phyloP scores from a whole-genome alignment of 2,797 vertebrate species.

The Pempheris klunzingeri region DNA sequence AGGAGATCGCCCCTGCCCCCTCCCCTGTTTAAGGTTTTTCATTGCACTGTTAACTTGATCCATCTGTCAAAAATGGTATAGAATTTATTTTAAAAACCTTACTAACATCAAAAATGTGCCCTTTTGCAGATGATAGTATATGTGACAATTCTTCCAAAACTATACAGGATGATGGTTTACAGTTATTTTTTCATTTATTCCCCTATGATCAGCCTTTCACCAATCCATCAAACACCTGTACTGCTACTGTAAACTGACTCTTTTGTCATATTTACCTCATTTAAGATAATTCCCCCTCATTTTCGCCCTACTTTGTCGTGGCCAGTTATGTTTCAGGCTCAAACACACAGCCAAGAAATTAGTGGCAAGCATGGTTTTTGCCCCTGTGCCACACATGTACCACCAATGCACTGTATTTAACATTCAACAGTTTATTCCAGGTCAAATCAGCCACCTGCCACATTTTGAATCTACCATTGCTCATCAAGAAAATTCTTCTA shows the following conservation, averaged over 20 bases:
- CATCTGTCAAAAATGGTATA: too few relatives aligned
- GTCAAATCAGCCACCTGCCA: constrained; percentile 33
- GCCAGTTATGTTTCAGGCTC: too few relatives aligned
- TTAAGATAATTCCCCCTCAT: background rate
- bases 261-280: background rate
- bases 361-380: background rate
- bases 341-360: background rate
- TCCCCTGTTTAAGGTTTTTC: background rate
- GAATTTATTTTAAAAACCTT: too few relatives aligned
- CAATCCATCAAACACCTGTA: background rate
- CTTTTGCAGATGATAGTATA: constrained; percentile 5
- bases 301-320: too few relatives aligned
- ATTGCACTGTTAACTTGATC: background rate
- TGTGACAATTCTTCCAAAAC: background rate
- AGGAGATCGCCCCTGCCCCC: too few relatives aligned
- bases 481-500: constrained; percentile 20
- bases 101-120: background rate
- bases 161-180: too few relatives aligned
- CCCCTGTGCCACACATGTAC: background rate
- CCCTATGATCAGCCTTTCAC: too few relatives aligned
- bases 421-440: background rate
- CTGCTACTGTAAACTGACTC: background rate
- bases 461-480: constrained; percentile 16
- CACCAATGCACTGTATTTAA: background rate
- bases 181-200: too few relatives aligned